Evolutionary conservation across 2,113 vertebrate genomes (phyloP), one percentile per base, ranked within the genome.

Genomic region (Cyphomyrus discorhynchus): DNA sequence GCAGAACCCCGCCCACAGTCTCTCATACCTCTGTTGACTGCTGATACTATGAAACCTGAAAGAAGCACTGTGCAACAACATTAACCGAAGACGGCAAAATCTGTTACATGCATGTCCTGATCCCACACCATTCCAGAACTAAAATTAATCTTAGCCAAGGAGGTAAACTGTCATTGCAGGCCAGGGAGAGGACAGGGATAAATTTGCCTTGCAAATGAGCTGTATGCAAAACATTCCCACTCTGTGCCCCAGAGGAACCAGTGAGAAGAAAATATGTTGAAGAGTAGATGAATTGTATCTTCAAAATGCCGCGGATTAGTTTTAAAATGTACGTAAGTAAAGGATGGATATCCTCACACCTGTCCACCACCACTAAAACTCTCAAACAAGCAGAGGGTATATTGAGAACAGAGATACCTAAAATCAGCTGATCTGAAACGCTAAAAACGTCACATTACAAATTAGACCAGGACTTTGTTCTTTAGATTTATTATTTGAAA

Each of bases 161-260:
- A 86, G 66, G 10, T 39, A 56, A 45, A 91, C 47, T 52, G 39
- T 85, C 56, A 89, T 39, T 5, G 66, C 77, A 85, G 31, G 21
- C 19, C 83, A 90, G 80, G 87, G 52, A 87, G 49, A 90, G 83
- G 56, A 77, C n/a, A 47, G 58, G 90, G 91, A 88, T 92, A 91
- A 91, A 95, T 98, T 98, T 97, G 97, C 93, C 94, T 97, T 96
- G 96, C 97, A 98, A 98, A 98, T 96, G 89, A 93, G 80, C n/a
- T 82, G 10, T 90, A 98, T 97, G 97, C 97, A 98, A 98, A 98
- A 92, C 87, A 94, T 49, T 4, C 77, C 58, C 49, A 47, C 74
- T 87, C 70, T 49, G 21, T 83, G 80, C 80, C 80, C 21, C 42
- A 46, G 80, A 83, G 45, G 82, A 84, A 24, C 39, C 82, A 86